Conservation (phyloP, 2,888 invertebrate species). For the Ophion ventricosus region DNA sequence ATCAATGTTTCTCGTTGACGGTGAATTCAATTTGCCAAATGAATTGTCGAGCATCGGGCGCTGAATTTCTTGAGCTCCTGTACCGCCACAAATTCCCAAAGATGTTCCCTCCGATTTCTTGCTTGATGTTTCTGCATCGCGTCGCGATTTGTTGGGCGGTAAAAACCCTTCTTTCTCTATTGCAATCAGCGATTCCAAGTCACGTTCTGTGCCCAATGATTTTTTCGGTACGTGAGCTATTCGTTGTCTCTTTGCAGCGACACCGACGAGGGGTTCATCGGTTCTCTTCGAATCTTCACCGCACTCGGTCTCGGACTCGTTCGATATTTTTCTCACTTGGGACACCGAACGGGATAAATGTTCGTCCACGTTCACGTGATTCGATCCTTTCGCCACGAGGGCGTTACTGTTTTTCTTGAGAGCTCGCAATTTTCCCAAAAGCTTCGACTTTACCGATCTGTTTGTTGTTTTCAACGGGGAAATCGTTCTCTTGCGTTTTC, state of each 20-base stretch:
- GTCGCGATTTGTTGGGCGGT: background rate
- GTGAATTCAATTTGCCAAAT: background rate
- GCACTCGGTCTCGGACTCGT: conserved; percentile 11
- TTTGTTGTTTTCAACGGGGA: conserved; percentile 29
- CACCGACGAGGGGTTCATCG: conserved; percentile 11
- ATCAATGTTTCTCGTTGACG: background rate
- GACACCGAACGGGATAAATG: background rate
- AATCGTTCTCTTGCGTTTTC: conserved; percentile 43
- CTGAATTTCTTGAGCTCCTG: background rate
- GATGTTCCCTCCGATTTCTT: background rate
- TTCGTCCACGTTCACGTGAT: background rate
- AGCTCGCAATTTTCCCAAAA: conserved; percentile 69
- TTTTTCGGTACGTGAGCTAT: conserved; percentile 73
- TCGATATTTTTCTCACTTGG: conserved; percentile 1
- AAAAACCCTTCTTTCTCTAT: background rate
- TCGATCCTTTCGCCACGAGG: conserved; percentile 19
- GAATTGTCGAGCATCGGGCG: background rate
- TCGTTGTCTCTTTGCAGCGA: conserved; percentile 68
- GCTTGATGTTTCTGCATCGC: background rate
- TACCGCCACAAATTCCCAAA: background rate
- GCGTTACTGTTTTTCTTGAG: conserved; percentile 67
- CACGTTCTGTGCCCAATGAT: conserved; percentile 3
- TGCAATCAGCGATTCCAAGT: background rate
- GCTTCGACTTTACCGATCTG: conserved; percentile 47
- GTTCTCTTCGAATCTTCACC: background rate